A percentile compares a stretch with the other conserved stretches of the same genome.
Conservation (phyloP, 2,113 vertebrate genomes). For the Vulpes vulpes region DNA sequence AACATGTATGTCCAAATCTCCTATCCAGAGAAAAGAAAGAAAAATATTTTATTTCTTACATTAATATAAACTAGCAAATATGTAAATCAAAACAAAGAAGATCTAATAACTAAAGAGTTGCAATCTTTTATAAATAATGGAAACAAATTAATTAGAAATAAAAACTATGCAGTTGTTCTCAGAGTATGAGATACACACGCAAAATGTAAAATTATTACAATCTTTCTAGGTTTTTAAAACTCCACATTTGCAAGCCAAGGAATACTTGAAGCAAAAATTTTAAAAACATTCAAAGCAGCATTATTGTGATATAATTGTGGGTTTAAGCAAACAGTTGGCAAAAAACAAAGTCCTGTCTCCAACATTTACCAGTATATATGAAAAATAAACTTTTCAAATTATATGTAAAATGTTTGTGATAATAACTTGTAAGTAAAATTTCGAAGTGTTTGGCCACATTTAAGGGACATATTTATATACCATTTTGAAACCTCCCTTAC, state of each 20-base stretch:
- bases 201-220: neutral
- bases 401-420: constrained; percentile 80
- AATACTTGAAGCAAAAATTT: constrained; percentile 69
- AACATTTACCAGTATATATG: constrained; percentile 64
- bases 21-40: constrained; percentile 33
- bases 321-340: constrained; percentile 61
- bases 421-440: constrained; percentile 79
- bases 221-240: constrained; percentile 20
- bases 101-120: constrained; percentile 73
- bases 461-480: constrained; percentile 73
- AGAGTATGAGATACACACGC: constrained; percentile 71
- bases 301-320: neutral
- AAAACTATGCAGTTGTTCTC: constrained; percentile 79
- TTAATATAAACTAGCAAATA: constrained; percentile 68
- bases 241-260: constrained; percentile 73
- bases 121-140: constrained; percentile 80
- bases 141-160: constrained; percentile 81
- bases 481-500: constrained; percentile 82
- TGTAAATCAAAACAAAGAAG: constrained; percentile 72
- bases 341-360: constrained; percentile 41
- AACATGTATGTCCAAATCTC: constrained; percentile 47
- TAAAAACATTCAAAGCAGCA: constrained; percentile 8
- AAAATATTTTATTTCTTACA: constrained; percentile 68
- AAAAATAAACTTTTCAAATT: constrained; percentile 82
- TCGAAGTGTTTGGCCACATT: constrained; percentile 77